Evolutionary conservation across 2,888 invertebrate genomes (phyloP), one percentile per base, ranked within the genome.

Genomic region (Chloroclysta siterata): DNA sequence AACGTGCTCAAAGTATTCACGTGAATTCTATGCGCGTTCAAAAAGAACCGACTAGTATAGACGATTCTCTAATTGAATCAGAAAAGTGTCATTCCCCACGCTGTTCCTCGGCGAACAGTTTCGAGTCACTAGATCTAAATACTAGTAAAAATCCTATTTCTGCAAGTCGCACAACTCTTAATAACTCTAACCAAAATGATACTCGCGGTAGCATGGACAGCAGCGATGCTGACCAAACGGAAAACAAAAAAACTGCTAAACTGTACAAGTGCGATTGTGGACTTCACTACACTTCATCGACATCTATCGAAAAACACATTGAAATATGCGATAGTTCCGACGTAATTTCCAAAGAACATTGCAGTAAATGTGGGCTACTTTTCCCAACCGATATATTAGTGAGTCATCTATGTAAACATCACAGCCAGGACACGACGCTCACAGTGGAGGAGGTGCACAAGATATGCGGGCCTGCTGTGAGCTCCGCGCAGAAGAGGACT

Each of bases 211-310:
- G 42, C 8, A n/a, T 0, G 15, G 58, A 44, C n/a, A 58, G 41
- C 50, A 56, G 7, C 17, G 53, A 59, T 5, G 42, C 15, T 1
- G 48, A 48, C 6, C 48, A n/a, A n/a, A 17, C 8, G 14, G 39
- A 29, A 55, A 22, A 41, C 28, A 22, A n/a, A 13, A 60, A 53
- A 41, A 54, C 59, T 0, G 61, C 63, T 0, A 65, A 69, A 15
- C 59, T 82, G 0, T 83, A 71, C 42, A 71, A 77, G 66, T 84
- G 83, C 14, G 39, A 67, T 0, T 84, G 84, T 8, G 80, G 81
- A 0, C 44, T 84, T 0, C 83, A 84, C 60, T 84, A 73, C 17
- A 79, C 77, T 0, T 77, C 82, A 0, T 42, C 72, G 7, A 68
- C 67, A 13, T 65, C 73, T 0, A 65, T 81, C 0, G 72, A 78